A percentile compares a stretch with the other conserved stretches of the same genome.
These are phyloP conservation scores for Athetis lepigone DNA, from an alignment of 2,888 invertebrate species.

Conservation along the genomic window DNA sequence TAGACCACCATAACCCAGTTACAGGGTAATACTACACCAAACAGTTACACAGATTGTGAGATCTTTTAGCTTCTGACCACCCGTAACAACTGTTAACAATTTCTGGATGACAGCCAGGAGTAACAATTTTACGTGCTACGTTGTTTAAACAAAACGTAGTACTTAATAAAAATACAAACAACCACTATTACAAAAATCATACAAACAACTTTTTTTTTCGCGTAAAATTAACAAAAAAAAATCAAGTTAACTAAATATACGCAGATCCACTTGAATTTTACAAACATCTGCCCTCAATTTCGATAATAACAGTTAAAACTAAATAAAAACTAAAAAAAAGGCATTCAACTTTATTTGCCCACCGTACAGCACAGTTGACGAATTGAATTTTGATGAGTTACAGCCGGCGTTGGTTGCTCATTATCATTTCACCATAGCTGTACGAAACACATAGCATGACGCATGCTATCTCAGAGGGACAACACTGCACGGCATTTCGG, in stretches of 20 bases:
- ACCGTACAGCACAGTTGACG: constrained; percentile 81
- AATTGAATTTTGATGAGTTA: constrained; percentile 89
- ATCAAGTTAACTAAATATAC: not conserved
- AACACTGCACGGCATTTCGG: constrained; percentile 28
- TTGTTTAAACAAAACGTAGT: no score
- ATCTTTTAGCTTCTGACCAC: no score
- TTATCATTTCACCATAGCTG: constrained; percentile 83
- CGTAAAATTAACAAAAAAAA: no score
- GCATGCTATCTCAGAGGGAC: constrained; percentile 44
- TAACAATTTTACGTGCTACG: no score
- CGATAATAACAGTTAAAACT: not conserved
- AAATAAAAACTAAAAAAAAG: constrained; percentile 7
- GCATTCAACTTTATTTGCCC: constrained; percentile 62
- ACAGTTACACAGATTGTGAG: no score
- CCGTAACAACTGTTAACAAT: no score
- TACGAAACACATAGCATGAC: constrained; percentile 51
- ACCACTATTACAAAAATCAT: no score
- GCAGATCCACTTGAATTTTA: constrained; percentile 1
- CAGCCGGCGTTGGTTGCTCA: constrained; percentile 76
- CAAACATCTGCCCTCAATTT: constrained; percentile 20
- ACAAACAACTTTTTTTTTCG: no score
- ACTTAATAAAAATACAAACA: no score
- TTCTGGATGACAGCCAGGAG: no score
- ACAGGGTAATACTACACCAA: no score
- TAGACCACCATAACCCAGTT: no score